Conservation (phyloP, 2,888 invertebrate genomes). For the Clunio marinus region DNA sequence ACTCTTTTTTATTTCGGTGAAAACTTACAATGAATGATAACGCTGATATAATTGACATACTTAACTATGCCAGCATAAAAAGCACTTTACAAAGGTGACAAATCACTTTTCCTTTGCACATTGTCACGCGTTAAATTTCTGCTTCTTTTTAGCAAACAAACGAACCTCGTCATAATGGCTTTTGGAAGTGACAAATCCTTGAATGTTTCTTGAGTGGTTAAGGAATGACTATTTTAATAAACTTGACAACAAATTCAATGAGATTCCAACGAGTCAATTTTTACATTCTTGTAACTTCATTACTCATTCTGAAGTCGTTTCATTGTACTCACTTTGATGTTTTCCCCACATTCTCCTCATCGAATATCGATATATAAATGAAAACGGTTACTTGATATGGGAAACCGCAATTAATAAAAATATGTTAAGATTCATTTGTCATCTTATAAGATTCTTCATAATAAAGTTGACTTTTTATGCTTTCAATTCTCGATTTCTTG, state of each 20-base stretch:
- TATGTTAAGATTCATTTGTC: neutral
- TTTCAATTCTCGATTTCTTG: too few relatives aligned
- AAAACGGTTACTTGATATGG: neutral
- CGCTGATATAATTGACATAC: constrained; percentile 5
- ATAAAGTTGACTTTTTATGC: too few relatives aligned
- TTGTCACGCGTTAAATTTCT: too few relatives aligned
- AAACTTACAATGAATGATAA: too few relatives aligned
- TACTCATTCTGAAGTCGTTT: neutral
- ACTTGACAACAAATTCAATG: too few relatives aligned
- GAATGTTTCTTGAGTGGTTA: constrained; percentile 16
- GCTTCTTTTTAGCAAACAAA: too few relatives aligned
- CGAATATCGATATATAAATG: too few relatives aligned
- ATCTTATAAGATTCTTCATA: neutral
- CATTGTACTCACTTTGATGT: constrained; percentile 7
- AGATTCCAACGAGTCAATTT: neutral
- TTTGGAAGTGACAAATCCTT: constrained; percentile 9
- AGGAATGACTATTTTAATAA: constrained; percentile 12
- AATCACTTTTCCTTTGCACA: too few relatives aligned
- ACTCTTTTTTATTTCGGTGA: neutral
- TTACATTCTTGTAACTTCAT: too few relatives aligned
- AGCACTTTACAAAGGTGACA: constrained; percentile 10
- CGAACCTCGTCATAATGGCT: too few relatives aligned
- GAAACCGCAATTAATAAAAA: neutral
- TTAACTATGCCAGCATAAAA: neutral
- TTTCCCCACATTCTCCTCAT: neutral